These are phyloP conservation scores for Drosophila nebulosa DNA, from an alignment of 1,140 invertebrate species.

Conservation along the genomic window DNA sequence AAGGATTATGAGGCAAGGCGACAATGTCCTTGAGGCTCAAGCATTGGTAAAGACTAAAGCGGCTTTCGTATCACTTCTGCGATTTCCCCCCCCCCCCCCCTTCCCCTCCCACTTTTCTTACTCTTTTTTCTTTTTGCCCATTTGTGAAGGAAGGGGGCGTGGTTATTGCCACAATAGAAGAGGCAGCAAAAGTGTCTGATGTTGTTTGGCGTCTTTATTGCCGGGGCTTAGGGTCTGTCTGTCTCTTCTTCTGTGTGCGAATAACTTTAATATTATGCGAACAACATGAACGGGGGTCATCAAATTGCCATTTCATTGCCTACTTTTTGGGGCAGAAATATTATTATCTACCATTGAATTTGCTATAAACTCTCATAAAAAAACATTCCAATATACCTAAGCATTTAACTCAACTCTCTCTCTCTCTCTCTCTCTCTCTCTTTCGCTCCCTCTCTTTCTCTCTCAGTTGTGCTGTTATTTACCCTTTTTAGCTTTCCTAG, in stretches of 20 bases:
- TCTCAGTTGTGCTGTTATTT: background rate
- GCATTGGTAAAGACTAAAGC: background rate
- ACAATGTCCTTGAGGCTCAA: slow-evolving; percentile 34
- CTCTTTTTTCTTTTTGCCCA: background rate
- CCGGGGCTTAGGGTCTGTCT: background rate
- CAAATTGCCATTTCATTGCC: background rate
- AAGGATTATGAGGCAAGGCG: slow-evolving; percentile 54
- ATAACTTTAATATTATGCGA: slow-evolving; percentile 2
- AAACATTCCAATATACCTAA: background rate
- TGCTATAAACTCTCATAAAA: background rate
- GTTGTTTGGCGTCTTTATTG: slow-evolving; percentile 1
- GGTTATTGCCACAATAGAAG: background rate
- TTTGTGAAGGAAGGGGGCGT: background rate
- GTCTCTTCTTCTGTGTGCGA: background rate
- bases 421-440: background rate
- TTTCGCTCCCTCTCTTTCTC: too few relatives aligned
- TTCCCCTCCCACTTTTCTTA: too few relatives aligned
- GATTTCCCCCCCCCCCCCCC: too few relatives aligned
- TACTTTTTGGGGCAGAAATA: background rate
- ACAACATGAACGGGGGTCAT: background rate
- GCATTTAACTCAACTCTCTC: too few relatives aligned
- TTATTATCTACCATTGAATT: background rate
- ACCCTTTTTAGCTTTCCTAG: background rate
- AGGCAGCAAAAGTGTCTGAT: background rate
- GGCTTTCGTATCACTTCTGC: background rate